Evolutionary conservation across 35 echinoderm and acorn worm species (phyloP), one percentile per base, ranked within the genome.

Genomic region (Antedon bifida): DNA sequence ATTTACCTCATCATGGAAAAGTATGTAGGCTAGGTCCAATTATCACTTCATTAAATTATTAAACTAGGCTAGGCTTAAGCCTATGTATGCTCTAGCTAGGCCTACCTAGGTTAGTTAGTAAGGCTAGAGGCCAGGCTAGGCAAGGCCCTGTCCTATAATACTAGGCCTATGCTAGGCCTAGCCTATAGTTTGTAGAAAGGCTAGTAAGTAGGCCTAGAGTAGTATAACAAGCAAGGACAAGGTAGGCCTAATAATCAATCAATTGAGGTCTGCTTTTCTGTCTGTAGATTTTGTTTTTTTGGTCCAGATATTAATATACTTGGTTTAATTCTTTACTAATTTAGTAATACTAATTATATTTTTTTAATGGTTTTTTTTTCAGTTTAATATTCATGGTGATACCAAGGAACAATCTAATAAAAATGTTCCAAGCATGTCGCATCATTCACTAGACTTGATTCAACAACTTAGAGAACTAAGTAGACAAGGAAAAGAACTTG

Each of bases 391-490:
- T n/a, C n/a, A n/a, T n/a, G n/a, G n/a, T n/a, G n/a, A n/a, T n/a
- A n/a, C n/a, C n/a, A n/a, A n/a, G n/a, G n/a, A n/a, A n/a, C n/a
- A n/a, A n/a, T n/a, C n/a, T n/a, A n/a, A n/a, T n/a, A n/a, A n/a
- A n/a, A n/a, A n/a, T n/a, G n/a, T n/a, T n/a, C n/a, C n/a, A n/a
- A n/a, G n/a, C n/a, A n/a, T n/a, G n/a, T n/a, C n/a, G n/a, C n/a
- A n/a, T n/a, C 36, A 80, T 17, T 91, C 89, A 28, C 35, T 91
- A 29, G 64, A 36, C 31, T 79, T 91, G 30, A 91, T 91, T 30
- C 11, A 82, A 33, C 84, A 84, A 36, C 81, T 91, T 14, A 86
- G 76, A 86, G 85, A 91, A 39, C 79, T 91, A n/a, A 34, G 79
- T 30, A 81, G 82, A 29, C 86, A 87, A 74, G 74, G 45, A 51